phyloP scores from a whole-genome alignment of 1,140 invertebrate genomes.

The Arion vulgaris region DNA sequence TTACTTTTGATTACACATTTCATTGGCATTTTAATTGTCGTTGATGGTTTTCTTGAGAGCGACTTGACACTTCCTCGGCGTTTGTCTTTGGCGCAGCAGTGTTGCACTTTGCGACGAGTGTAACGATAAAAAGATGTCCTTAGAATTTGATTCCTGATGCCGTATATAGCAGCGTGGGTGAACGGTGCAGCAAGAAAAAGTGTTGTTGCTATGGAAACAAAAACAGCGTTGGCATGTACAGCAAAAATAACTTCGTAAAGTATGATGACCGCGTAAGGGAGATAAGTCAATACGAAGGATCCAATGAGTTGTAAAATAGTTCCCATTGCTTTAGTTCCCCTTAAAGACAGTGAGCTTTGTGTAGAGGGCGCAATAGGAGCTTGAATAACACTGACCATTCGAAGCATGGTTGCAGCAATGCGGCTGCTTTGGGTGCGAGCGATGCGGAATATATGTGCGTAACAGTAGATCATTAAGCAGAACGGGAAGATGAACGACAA shows the following conservation, averaged over 20 bases:
- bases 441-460: constrained; percentile 62
- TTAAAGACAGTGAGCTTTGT: constrained; percentile 46
- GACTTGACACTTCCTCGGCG: constrained; percentile 56
- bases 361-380: constrained; percentile 57
- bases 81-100: constrained; percentile 53
- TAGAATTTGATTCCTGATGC: constrained; percentile 60
- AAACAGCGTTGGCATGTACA: constrained; percentile 39
- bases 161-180: constrained; percentile 60
- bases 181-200: constrained; percentile 59
- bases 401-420: constrained; percentile 63
- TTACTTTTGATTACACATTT: constrained; percentile 29
- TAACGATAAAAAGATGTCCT: constrained; percentile 58
- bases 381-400: constrained; percentile 64
- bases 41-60: constrained; percentile 39
- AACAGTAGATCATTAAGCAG: constrained; percentile 58
- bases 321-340: constrained; percentile 61
- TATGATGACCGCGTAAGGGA: constrained; percentile 59
- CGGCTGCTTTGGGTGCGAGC: constrained; percentile 62
- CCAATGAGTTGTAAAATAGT: constrained; percentile 63
- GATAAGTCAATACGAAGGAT: constrained; percentile 60
- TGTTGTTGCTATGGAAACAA: constrained; percentile 54
- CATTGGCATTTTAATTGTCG: constrained; percentile 35
- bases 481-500: constrained; percentile 54
- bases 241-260: constrained; percentile 43
- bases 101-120: constrained; percentile 50